phyloP scores from a whole-genome alignment of 2,797 vertebrate genomes.

The Nasua narica region DNA sequence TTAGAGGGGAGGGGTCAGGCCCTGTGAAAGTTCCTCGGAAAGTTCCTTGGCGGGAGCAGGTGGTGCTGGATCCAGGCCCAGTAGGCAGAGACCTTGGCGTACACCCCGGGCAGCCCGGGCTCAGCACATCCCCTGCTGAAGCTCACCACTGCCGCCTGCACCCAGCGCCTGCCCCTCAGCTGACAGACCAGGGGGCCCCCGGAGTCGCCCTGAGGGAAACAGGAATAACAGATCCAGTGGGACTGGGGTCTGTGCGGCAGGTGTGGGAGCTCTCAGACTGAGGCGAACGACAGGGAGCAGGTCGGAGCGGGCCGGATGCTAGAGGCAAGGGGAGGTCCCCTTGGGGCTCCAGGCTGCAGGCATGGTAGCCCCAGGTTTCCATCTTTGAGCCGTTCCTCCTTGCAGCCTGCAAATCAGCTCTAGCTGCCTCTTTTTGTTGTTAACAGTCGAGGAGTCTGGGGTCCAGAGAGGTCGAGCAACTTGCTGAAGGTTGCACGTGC shows the following conservation, averaged over 20 bases:
- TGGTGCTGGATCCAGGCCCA: neutral
- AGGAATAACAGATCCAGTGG: neutral
- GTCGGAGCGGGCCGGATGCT: rapidly evolving
- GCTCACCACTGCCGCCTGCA: neutral
- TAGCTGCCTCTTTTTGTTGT: neutral
- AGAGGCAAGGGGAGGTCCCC: neutral
- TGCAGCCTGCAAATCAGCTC: no score
- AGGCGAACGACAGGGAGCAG: neutral
- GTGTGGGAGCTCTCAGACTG: no score
- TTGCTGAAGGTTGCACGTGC: neutral
- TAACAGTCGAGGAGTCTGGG: neutral
- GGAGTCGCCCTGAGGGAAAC: slow-evolving; percentile 83
- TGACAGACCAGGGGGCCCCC: slow-evolving; percentile 85
- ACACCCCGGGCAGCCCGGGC: rapidly evolving
- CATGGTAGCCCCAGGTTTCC: neutral
- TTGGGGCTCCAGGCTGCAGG: neutral
- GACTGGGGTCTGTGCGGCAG: neutral
- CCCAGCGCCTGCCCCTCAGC: rapidly evolving
- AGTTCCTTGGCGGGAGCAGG: no score
- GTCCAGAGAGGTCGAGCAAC: neutral
- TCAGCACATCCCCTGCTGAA: neutral
- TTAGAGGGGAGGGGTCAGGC: neutral
- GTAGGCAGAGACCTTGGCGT: neutral
- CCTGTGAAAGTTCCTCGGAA: rapidly evolving
- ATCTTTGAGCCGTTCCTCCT: no score